Percentiles rank a stretch among this genome's conserved stretches.
Evolutionary conservation across 2,797 vertebrate genomes (phyloP).

Genomic region (Erpetoichthys calabaricus): DNA sequence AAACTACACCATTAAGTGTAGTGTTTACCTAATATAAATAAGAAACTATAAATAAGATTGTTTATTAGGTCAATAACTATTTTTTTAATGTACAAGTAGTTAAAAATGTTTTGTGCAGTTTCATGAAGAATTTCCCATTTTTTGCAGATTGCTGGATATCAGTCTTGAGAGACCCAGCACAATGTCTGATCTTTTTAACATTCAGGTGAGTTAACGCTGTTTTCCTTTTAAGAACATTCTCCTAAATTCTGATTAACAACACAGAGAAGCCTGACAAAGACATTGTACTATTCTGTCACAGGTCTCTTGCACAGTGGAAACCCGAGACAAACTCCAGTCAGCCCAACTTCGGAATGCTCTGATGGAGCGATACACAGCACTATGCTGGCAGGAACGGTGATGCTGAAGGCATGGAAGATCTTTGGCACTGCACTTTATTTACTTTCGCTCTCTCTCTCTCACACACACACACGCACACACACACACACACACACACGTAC

Average conservation of each 20-base stretch:
- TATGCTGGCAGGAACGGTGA: constrained; percentile 66
- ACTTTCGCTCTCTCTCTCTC: not conserved
- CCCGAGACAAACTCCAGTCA: constrained; percentile 66
- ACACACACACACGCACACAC: not conserved
- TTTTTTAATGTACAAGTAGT: too few species aligned
- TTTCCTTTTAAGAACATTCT: too few species aligned
- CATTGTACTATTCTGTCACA: constrained; percentile 23
- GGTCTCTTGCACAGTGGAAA: constrained; percentile 76
- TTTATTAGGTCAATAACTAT: not conserved
- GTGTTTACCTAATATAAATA: too few species aligned
- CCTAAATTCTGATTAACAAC: too few species aligned
- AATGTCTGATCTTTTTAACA: constrained; percentile 61
- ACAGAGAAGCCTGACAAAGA: too few species aligned
- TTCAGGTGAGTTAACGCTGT: constrained; percentile 50
- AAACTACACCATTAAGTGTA: too few species aligned
- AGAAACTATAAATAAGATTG: too few species aligned
- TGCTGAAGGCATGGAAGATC: constrained; percentile 1
- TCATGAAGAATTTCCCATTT: constrained; percentile 9
- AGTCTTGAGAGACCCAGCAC: constrained; percentile 57
- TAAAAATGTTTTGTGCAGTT: not conserved
- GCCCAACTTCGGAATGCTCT: constrained; percentile 54
- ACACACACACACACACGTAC: not conserved
- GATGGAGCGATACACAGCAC: constrained; percentile 60
- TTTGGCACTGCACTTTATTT: not conserved
- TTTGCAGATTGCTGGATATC: constrained; percentile 64